Base-by-base conservation (phyloP, 2,113 vertebrate species). In the Willisornis vidua region DNA sequence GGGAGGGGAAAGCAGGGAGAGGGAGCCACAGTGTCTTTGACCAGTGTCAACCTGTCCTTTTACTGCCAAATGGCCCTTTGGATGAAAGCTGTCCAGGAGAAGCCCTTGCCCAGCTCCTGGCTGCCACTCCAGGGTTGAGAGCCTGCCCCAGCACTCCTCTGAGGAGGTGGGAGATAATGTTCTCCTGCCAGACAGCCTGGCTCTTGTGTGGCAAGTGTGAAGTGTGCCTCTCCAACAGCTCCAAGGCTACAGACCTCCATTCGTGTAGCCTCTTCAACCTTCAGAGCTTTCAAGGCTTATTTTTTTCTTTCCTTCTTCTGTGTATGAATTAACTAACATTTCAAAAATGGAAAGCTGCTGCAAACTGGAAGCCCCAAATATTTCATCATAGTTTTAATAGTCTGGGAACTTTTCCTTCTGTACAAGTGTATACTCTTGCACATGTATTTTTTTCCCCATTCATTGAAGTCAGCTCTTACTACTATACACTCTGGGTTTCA, bases 331-430 rank as follows among this genome's bases (percentile, higher is more conserved):
- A 89, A 89, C 55, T 23, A 87, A 77, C 41, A 84, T 81, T 77
- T 87, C 80, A 91, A 77, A 55, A 94, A 77, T 17, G 28, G 51
- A 92, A 94, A 87, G 61, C 65, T 70, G 19, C 65, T 71, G 51
- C 43, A 78, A 62, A 77, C 51, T 51, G 43, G 74, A 94, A 94
- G 37, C 28, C 22, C 19, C 9, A 2, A 80, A 28, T 51, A 89
- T 67, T 84, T 95, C 39, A 70, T 49, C 19, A 4, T 8, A 19
- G 1, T 74, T 88, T 93, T 94, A 87, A 78, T 55, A 81, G n/a
- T 58, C n/a, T 74, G 45, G 59, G 43, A 89, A 70, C n/a, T 81
- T 80, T 80, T 84, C 28, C 49, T 91, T 84, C 19, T 12, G 19
- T 73, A 24, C 35, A 90, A 88, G 85, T 45, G 12, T 58, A 67